Percentiles rank a stretch among this genome's conserved stretches.
These are phyloP conservation scores for Gambusia holbrooki DNA, from an alignment of 2,113 vertebrate genomes.

Conservation along the genomic window DNA sequence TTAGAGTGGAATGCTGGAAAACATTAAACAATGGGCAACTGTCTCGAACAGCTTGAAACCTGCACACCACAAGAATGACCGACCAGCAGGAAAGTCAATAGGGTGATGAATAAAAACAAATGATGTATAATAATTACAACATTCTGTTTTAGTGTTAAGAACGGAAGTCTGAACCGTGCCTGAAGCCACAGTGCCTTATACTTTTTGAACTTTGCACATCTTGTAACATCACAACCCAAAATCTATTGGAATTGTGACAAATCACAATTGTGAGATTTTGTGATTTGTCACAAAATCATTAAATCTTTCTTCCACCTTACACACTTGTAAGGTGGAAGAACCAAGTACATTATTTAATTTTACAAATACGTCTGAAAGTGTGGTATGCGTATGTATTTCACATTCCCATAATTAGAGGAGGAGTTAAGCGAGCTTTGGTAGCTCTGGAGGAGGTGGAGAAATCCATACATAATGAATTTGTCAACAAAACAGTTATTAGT, in stretches of 20 bases:
- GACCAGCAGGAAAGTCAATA: conserved; percentile 4
- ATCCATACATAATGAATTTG: no score
- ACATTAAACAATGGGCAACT: conserved; percentile 60
- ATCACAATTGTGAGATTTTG: no score
- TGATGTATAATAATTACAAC: neutral
- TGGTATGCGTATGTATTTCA: neutral
- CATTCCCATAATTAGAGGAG: neutral
- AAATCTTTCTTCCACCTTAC: no score
- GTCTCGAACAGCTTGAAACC: conserved; percentile 50
- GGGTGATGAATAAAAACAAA: neutral
- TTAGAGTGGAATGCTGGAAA: conserved; percentile 37
- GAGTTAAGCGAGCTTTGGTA: neutral
- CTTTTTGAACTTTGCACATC: neutral
- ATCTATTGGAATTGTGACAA: neutral
- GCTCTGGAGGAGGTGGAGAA: no score
- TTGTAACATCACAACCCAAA: neutral
- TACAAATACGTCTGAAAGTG: neutral
- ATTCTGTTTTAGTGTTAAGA: neutral
- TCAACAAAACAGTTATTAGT: no score
- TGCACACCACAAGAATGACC: conserved; percentile 38
- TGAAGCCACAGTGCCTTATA: neutral
- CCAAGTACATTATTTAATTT: no score
- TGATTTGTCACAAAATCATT: no score
- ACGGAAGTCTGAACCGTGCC: neutral
- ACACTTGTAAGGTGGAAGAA: neutral